A percentile compares a stretch with the other conserved stretches of the same genome.
phyloP scores from a whole-genome alignment of 2,797 vertebrate genomes.

The Phrynocephalus guinanensis region DNA sequence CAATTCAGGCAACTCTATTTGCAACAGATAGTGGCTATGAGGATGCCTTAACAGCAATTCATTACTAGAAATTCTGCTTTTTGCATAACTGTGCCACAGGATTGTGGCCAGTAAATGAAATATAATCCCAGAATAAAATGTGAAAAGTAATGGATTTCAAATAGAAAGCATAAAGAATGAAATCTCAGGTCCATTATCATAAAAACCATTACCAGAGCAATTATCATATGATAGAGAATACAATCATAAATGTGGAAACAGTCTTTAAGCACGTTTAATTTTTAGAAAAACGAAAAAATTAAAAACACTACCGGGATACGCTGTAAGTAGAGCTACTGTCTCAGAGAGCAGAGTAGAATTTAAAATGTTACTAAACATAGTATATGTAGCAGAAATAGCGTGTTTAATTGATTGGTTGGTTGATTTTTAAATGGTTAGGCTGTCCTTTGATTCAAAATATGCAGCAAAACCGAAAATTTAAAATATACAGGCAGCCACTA shows the following conservation, averaged over 20 bases:
- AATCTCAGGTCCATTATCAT: not conserved
- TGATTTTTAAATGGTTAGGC: not conserved
- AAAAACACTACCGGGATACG: not conserved
- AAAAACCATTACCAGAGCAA: not conserved
- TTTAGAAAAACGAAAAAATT: not conserved
- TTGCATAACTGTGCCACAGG: too few relatives aligned
- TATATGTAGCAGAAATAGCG: not conserved
- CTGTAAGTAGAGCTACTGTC: not conserved
- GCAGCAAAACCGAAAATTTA: too few relatives aligned
- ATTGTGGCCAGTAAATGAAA: constrained; percentile 20
- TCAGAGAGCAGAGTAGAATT: not conserved
- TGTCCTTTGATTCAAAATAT: too few relatives aligned
- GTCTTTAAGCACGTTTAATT: not conserved
- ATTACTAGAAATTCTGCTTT: too few relatives aligned
- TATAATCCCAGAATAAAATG: constrained; percentile 20
- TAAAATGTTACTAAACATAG: not conserved
- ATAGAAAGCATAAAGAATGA: not conserved
- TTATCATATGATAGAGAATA: not conserved
- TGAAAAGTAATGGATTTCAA: constrained; percentile 9
- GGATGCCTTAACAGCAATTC: too few relatives aligned
- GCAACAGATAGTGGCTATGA: too few relatives aligned
- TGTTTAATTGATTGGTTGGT: too few relatives aligned
- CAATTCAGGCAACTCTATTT: too few relatives aligned
- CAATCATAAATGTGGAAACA: not conserved
- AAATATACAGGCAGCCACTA: too few relatives aligned